Evolutionary conservation across 2,797 vertebrate genomes (phyloP), one percentile per base, ranked within the genome.

Genomic region (Pseudomugil tenellus): DNA sequence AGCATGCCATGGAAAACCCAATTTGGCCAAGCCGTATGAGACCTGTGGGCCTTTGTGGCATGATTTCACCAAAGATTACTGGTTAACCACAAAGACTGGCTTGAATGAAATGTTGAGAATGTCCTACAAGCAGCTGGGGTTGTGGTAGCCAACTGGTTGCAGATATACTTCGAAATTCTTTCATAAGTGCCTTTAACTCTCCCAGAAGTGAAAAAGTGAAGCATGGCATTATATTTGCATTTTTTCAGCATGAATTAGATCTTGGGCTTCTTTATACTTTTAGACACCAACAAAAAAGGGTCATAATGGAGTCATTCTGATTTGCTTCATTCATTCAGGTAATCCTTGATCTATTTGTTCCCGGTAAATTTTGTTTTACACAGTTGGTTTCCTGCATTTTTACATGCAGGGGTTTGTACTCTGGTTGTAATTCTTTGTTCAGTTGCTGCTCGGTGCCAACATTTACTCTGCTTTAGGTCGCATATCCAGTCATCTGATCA

Each of bases 1-100:
- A 74, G 46, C 1, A 5, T 72, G 76, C 76, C 67, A 66, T 73
- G 72, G 79, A 74, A 70, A 56, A 84, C 83, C 69, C 12, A 52
- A 69, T 68, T 55, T 26, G 3, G 32, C 9, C 55, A 67, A 64
- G 66, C 74, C 70, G 29, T 13, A 23, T 37, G 56, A 79, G 76
- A 80, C 66, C 65, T 77, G 75, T 72, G 74, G 49, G 58, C 35
- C 51, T 65, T 54, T 77, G 76, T 72, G 80, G 78, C 63, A 4
- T 61, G 69, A 69, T 58, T 49, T 66, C 58, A 46, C 43, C 35
- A 57, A 65, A 64, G 46, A 60, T 69, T 25, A 26, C 28, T 70
- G 72, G 69, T 62, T 28, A 73, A 74, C 53, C 60, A 37, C 52
- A 53, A 25, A 35, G 49, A 26, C 29, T 23, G 53, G n/a, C 35